Evolutionary conservation across 2,797 vertebrate genomes (phyloP).

Genomic region (Orientallactaga sibirica): DNA sequence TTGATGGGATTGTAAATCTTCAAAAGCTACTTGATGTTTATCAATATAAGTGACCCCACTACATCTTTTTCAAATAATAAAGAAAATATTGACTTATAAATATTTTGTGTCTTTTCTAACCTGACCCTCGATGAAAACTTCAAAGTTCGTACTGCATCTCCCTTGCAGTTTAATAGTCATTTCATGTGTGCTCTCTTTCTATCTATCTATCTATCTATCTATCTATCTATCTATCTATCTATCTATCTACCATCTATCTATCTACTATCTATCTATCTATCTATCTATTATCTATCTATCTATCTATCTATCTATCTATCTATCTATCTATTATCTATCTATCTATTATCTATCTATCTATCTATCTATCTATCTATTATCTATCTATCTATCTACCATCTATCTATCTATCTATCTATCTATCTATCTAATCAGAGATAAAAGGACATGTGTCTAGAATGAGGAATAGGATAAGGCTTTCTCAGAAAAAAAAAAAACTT

Average conservation of each 20-base stretch:
- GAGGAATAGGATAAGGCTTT: not conserved
- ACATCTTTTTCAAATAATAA: conserved; percentile 9
- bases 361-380: not conserved
- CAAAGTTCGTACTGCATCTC: not conserved
- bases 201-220: not conserved
- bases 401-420: not conserved
- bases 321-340: too few species aligned
- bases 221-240: not conserved
- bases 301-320: not conserved
- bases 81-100: conserved; percentile 21
- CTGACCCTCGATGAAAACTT: not conserved
- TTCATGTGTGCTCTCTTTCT: not conserved
- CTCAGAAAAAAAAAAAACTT: conserved; percentile 1
- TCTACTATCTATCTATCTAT: too few species aligned
- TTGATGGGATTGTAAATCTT: conserved; percentile 6
- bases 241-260: too few species aligned
- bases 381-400: too few species aligned
- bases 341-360: too few species aligned
- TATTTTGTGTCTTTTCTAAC: conserved; percentile 5
- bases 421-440: not conserved
- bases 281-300: not conserved
- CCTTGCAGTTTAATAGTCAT: not conserved
- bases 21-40: not conserved
- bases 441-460: not conserved
- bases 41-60: not conserved